Percentiles rank a stretch among this genome's conserved stretches.
These are phyloP conservation scores for Aleiodes leptofemur DNA, from an alignment of 2,888 invertebrate genomes.

Conservation along the genomic window DNA sequence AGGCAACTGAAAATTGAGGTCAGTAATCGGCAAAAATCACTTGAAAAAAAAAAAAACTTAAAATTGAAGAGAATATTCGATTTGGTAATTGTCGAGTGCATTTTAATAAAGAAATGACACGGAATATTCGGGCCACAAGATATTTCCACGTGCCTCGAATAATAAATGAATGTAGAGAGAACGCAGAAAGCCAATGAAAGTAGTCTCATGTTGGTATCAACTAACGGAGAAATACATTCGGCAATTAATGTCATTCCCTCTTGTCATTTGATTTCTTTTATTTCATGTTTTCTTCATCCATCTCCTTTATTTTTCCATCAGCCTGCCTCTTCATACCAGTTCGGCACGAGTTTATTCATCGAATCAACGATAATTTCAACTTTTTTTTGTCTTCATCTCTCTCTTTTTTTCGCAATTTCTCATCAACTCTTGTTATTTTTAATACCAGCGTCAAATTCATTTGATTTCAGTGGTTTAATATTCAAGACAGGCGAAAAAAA, in stretches of 20 bases:
- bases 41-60: constrained; percentile 2
- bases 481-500: neutral
- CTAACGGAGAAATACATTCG: constrained; percentile 49
- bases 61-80: neutral
- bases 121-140: constrained; percentile 65
- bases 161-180: constrained; percentile 49
- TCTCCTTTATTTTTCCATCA: constrained; percentile 19
- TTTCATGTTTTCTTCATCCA: constrained; percentile 32
- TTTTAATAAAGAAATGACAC: constrained; percentile 70
- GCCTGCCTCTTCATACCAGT: constrained; percentile 21
- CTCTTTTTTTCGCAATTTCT: neutral
- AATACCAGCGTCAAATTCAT: constrained; percentile 15
- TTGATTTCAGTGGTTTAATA: constrained; percentile 1
- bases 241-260: constrained; percentile 56
- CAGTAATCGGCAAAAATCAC: neutral
- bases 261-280: constrained; percentile 40
- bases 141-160: constrained; percentile 54
- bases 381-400: neutral
- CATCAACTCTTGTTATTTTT: neutral
- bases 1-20: constrained; percentile 1
- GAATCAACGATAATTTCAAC: constrained; percentile 1
- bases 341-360: constrained; percentile 43
- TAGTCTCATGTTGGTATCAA: constrained; percentile 29
- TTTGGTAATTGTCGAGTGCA: constrained; percentile 50
- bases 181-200: constrained; percentile 47